Base-by-base conservation (phyloP, 2,888 invertebrate species). In the Sclerodermus sp. region DNA sequence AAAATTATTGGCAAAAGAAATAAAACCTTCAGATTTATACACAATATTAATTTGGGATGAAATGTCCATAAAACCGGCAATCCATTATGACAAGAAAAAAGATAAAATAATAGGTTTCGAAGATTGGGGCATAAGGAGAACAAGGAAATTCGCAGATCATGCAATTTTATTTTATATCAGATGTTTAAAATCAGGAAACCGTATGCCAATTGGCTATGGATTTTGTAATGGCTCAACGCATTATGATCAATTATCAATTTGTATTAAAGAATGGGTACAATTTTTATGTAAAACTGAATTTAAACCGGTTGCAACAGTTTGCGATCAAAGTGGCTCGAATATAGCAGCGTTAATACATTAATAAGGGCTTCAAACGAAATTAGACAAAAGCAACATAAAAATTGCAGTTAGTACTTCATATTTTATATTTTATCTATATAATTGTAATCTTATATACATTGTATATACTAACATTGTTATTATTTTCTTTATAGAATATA, bases 131-230 rank as follows among this genome's bases (percentile, higher is more conserved):
- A 8, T 2, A 2, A 14, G 10, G 15, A 42, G 30, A 15, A 42
- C 15, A 5, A 23, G 16, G 30, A 31, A 42, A 42, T 30, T 42
- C 9, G 29, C 30, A 1, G 32, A 42, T 31, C 42, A 42, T 30
- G 31, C 30, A 2, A 29, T 42, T 9, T 9, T 14, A 13, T 42
- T 42, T 31, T 42, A 31, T 30, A 30, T 42, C 13, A 12, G 32
- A 9, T n/a, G 42, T 31, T 14, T 42, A 14, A 42, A 31, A 31
- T 14, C 32, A 16, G 42, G 42, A 8, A 31, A 42, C 18, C 17
- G 36, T 6, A 44, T 44, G 34, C 43, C 43, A n/a, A 1, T 44
- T 10, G 44, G 44, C 6, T 44, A 23, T 37, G 44, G 18, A 13
- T 44, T 44, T 23, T 44, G 44, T 10, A 10, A 44, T 10, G 6